Base-by-base conservation (phyloP, 1,140 invertebrate species). In the Lycorma delicatula region DNA sequence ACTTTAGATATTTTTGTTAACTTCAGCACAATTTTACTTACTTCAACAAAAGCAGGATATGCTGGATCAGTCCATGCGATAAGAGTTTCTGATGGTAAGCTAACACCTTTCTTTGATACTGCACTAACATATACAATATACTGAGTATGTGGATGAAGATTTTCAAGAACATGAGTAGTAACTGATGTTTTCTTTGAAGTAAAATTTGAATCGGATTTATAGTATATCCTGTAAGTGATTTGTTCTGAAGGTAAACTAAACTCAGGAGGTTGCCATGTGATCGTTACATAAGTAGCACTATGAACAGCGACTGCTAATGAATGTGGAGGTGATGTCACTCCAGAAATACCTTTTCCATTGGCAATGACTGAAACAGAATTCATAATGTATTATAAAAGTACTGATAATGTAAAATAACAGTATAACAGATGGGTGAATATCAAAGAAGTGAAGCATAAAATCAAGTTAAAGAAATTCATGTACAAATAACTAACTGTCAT, bases 1-100 rank as follows among this genome's bases (percentile, higher is more conserved):
- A n/a, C n/a, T n/a, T n/a, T n/a, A n/a, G n/a, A n/a, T n/a, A n/a
- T n/a, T n/a, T n/a, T n/a, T n/a, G n/a, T n/a, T n/a, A n/a, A n/a
- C n/a, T n/a, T n/a, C n/a, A n/a, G n/a, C n/a, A n/a, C n/a, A n/a
- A n/a, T n/a, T 54, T 18, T 55, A 16, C 65, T 73, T 71, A 88
- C 86, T 79, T 90, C 87, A 22, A 91, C 86, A 72, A 86, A 87
- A 1, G 88, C 85, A 0, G 88, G 87, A 68, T 88, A 84, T 1
- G 87, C 86, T 1, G 87, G 87, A 74, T 91, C 87, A 12, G 88
- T 91, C 87, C 87, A 91, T 1, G 85, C 86, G 44, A 90, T 75
- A 2, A 91, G 70, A 0, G 86, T 89, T 71, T 90, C 87, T 1
- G 85, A 88, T 2, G 85, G 82, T 61, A 82, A 66, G 9, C 85